Evolutionary conservation across 2,888 invertebrate genomes (phyloP), one percentile per base, ranked within the genome.

Genomic region (Leucophenga montana): DNA sequence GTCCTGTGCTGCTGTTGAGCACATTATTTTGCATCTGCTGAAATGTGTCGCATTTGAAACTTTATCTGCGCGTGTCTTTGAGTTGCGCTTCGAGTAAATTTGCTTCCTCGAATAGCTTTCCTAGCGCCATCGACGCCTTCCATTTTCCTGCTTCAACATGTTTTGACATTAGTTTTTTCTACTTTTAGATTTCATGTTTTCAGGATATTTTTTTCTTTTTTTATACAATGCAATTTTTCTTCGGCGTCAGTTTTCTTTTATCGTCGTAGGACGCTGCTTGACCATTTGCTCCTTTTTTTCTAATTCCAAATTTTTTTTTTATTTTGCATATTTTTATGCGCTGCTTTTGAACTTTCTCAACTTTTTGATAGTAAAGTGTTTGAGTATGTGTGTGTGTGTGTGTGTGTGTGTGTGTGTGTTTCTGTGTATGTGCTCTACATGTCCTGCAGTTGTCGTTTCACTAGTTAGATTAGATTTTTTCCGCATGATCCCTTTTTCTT

Each of bases 191-290:
- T 53, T 64, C 22, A n/a, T 62, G 16, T 66, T 69, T 54, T 16
- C 50, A 53, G 16, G n/a, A 54, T 67, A 56, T 39, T 64, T 56
- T 72, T 75, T 70, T 69, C 61, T 27, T 27, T 39, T 54, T 33
- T 65, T n/a, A n/a, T 39, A 54, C 33, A 39, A 61, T 61, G 61
- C 68, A 61, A 61, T 66, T 68, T 68, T 73, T 50, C 62, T 75
- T 71, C 53, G 65, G 74, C 70, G 73, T 72, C 74, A 76, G 73
- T 73, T 79, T 81, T 78, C 73, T 71, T 76, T 76, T 83, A 81
- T 83, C 81, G 75, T 75, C 74, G 71, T 75, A n/a, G 13, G 61
- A 18, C 61, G 61, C 53, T 48, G 68, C 68, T 68, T 68, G 68
- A 68, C 68, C 68, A 16, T 48, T 39, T 53, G 39, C 65, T 9